Evolutionary conservation across 2,888 invertebrate genomes (phyloP), one percentile per base, ranked within the genome.

Genomic region (Morpho achilles): DNA sequence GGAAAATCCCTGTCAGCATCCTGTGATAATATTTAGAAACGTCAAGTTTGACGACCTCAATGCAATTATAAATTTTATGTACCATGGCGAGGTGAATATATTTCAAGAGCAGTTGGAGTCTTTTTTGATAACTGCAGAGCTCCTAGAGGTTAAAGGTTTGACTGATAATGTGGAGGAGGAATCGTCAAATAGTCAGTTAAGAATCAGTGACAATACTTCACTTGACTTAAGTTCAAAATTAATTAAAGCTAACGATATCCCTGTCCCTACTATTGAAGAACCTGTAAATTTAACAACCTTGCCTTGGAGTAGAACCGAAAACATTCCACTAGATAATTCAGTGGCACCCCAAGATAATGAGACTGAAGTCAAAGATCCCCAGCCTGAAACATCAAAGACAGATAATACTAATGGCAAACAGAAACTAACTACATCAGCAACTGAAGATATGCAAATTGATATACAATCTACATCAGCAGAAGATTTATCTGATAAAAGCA

Each of bases 31-130:
- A 82, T 95, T 96, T 78, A 93, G 94, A 73, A 95, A 95, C 76
- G 95, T 95, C 62, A 95, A 94, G 76, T 95, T 92, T 71, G 94
- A 94, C 68, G 96, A 96, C 82, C 91, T 96, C 69, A 93, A 94
- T 73, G 95, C 95, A 9, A 93, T 96, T 62, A 92, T 96, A 45
- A 94, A 95, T 74, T 96, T 96, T 71, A 96, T 96, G 94, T 96
- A 96, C 73, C 94, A 93, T 79, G 96, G 96, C 58, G 96, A 96
- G 87, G 96, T 96, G 7, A 95, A 95, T 69, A 95, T 96, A 49
- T 93, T 94, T 69, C 95, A 95, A 77, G 95, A 95, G 75, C 94
- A 95, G 65, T 81, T 96, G 69, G 94, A 94, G 66, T 95, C 95
- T 60, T 96, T 96, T 84, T 88, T 96, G 53, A 94, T 94, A 69